phyloP scores from a whole-genome alignment of 2,797 vertebrate species.

The Passerculus sandwichensis region DNA sequence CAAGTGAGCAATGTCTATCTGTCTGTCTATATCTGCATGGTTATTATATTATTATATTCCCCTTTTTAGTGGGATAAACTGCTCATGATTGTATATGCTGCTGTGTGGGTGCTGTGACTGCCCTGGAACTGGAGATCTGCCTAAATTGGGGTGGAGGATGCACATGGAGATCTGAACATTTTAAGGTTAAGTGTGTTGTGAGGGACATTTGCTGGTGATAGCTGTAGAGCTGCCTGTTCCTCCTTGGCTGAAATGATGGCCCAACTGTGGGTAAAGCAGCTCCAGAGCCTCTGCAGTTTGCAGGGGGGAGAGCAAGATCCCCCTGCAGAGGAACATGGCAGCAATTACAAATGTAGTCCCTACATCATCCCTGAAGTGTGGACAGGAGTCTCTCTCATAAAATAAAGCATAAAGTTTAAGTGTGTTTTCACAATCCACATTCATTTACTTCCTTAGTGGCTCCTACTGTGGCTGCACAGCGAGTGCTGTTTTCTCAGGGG shows the following conservation, averaged over 20 bases:
- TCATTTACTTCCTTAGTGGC: rapidly evolving
- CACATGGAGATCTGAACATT: neutral
- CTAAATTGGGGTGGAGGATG: neutral
- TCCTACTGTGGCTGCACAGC: neutral
- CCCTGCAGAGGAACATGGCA: neutral
- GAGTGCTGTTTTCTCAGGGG: neutral
- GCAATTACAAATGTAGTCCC: neutral
- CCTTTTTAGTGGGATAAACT: neutral
- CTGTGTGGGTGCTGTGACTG: neutral
- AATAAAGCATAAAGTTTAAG: neutral
- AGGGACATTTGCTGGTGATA: neutral
- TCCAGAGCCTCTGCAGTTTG: neutral
- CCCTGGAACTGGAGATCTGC: neutral
- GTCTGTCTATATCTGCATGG: rapidly evolving
- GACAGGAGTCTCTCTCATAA: neutral
- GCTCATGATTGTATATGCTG: neutral
- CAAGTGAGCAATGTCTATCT: neutral
- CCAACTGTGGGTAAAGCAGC: neutral
- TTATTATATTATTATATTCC: neutral
- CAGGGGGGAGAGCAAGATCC: neutral
- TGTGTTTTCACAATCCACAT: neutral
- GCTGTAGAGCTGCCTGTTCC: neutral
- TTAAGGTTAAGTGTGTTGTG: neutral
- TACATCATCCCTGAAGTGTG: neutral
- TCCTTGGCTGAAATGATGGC: neutral